phyloP scores from a whole-genome alignment of 1,140 invertebrate species.

The Rhyzopertha dominica region DNA sequence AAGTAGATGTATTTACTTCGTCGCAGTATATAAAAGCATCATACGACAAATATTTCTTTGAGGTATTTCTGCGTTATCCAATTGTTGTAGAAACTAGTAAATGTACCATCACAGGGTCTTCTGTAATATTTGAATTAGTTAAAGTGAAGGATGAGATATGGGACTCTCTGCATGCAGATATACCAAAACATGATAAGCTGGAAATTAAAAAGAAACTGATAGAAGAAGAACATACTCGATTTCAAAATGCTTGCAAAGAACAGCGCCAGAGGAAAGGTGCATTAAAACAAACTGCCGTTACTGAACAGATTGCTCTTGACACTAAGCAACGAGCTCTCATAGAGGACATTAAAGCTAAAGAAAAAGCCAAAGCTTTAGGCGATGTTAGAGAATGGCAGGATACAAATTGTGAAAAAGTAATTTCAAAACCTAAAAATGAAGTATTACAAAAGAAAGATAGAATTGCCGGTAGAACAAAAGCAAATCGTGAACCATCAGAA shows the following conservation, averaged over 20 bases:
- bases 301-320: constrained; percentile 58
- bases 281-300: constrained; percentile 52
- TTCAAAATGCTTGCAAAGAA: constrained; percentile 51
- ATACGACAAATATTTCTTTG: constrained; percentile 61
- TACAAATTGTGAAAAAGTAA: constrained; percentile 17
- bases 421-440: constrained; percentile 10
- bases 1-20: constrained; percentile 59
- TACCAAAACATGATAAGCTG: constrained; percentile 53
- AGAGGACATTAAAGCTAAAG: constrained; percentile 51
- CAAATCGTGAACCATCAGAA: constrained; percentile 28
- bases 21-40: constrained; percentile 62
- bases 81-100: constrained; percentile 54
- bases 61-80: constrained; percentile 55
- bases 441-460: constrained; percentile 6
- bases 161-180: constrained; percentile 51
- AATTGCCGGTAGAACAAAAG: constrained; percentile 27
- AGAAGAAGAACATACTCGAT: constrained; percentile 44
- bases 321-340: constrained; percentile 51
- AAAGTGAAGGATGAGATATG: constrained; percentile 54
- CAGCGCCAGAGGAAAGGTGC: constrained; percentile 49
- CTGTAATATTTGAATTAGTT: constrained; percentile 56
- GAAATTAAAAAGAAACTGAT: constrained; percentile 50
- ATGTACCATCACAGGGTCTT: constrained; percentile 52
- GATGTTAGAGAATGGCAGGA: constrained; percentile 62
- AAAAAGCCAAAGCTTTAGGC: constrained; percentile 57